Base-by-base conservation (phyloP, 1,140 invertebrate genomes). In the Oscheius sp. region DNA sequence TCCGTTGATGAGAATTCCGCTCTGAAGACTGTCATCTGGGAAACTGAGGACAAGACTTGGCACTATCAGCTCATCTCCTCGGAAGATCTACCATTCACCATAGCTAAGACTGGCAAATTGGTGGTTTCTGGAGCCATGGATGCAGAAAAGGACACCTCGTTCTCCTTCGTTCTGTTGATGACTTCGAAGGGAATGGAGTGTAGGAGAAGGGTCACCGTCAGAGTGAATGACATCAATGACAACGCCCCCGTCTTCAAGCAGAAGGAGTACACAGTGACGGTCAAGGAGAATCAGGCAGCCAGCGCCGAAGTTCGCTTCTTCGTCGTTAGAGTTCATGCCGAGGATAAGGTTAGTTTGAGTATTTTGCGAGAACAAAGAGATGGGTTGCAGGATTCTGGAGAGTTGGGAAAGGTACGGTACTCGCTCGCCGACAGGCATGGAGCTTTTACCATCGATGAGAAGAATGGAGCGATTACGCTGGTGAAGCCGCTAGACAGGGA, bases 171-270 rank as follows among this genome's bases (percentile, higher is more conserved):
- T 18, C 61, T 34, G 10, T 38, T 63, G 61, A 32, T 32, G 15
- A 63, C 46, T n/a, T 65, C 18, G 7, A 66, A 59, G 18, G 1
- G 13, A 20, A 29, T 20, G 10, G 66, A 68, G 46, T 68, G 66
- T 34, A 15, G 13, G 4, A 3, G 38, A 23, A 65, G n/a, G 38
- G 66, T 68, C 26, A 59, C 28, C 29, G 35, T 68, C 26, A 23
- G n/a, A 2, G n/a, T 74, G 15, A 29, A 93, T 85, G 94, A 97
- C 85, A 91, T 93, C 2, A 97, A 97, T 85, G 94, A 97, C 86
- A 95, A 95, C 84, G 91, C 92, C 73, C 93, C 94, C 10, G 89
- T 94, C 65, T 96, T 96, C 85, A 93, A 92, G 81, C 91, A 93
- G 82, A 93, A 91, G 77, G 88, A 90, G 2, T 97, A 97, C 86